phyloP scores from a whole-genome alignment of 2,797 vertebrate genomes.

The Lepidocolaptes lacrymiger region DNA sequence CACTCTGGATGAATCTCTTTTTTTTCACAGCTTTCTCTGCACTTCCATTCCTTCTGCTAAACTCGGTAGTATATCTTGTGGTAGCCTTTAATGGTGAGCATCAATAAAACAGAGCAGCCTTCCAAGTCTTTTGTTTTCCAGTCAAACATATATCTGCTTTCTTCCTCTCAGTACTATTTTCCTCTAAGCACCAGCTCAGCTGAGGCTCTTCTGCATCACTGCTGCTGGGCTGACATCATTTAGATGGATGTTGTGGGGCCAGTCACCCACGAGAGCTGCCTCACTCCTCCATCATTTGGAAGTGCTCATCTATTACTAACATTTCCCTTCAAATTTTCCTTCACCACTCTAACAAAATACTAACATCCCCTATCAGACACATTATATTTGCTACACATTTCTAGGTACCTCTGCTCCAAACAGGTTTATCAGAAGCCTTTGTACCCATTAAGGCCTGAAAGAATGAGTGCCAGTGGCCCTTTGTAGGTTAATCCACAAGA shows the following conservation, averaged over 20 bases:
- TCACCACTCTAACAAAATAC: not conserved
- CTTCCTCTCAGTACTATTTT: constrained; percentile 21
- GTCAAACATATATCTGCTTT: constrained; percentile 31
- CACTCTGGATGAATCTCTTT: not conserved
- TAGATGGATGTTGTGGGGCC: not conserved
- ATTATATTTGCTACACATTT: not conserved
- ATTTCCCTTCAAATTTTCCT: not conserved
- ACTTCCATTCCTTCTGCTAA: not conserved
- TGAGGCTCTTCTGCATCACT: constrained; percentile 50
- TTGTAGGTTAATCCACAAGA: constrained; percentile 55
- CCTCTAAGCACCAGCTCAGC: constrained; percentile 22
- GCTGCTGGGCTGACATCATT: not conserved
- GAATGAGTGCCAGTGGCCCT: constrained; percentile 46
- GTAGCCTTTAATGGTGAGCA: constrained; percentile 49
- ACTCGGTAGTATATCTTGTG: not conserved
- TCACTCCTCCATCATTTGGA: constrained; percentile 4
- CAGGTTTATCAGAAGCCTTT: not conserved
- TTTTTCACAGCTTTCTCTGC: not conserved
- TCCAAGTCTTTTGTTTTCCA: constrained; percentile 41
- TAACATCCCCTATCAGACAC: not conserved
- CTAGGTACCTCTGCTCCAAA: not conserved
- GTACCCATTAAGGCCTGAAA: constrained; percentile 9
- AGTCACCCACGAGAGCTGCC: not conserved
- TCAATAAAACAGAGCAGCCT: constrained; percentile 65
- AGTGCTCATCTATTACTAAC: not conserved